phyloP scores from a whole-genome alignment of 2,888 invertebrate genomes.

The Catonia carolina region DNA sequence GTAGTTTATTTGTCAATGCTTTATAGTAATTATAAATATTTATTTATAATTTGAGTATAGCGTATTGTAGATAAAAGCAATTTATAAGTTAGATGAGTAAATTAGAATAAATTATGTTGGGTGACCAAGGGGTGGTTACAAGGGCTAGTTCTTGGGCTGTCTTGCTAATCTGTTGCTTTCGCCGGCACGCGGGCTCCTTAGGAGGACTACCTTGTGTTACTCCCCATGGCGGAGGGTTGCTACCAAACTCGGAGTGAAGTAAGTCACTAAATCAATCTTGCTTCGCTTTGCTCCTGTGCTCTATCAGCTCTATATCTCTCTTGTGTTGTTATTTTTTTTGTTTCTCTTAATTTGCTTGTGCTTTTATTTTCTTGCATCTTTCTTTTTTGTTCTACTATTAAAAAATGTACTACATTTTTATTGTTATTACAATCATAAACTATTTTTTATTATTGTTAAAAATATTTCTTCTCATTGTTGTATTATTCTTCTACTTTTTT shows the following conservation, averaged over 20 bases:
- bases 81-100: too few species aligned
- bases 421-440: constrained; percentile 8
- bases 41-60: background rate
- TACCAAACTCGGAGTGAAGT: constrained; percentile 92
- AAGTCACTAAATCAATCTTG: constrained; percentile 56
- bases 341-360: too few species aligned
- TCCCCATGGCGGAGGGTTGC: constrained; percentile 91
- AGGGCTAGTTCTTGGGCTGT: constrained; percentile 21
- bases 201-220: constrained; percentile 60
- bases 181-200: constrained; percentile 35
- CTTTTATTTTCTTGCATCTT: constrained; percentile 33
- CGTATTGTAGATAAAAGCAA: too few species aligned
- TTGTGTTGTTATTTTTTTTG: too few species aligned
- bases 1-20: too few species aligned
- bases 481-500: too few species aligned
- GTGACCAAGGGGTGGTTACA: constrained; percentile 6
- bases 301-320: constrained; percentile 37
- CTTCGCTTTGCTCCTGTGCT: constrained; percentile 33
- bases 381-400: background rate
- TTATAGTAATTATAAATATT: too few species aligned
- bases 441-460: background rate
- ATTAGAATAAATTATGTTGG: too few species aligned
- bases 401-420: constrained; percentile 8
- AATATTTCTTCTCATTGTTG: too few species aligned
- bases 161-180: constrained; percentile 47